Base-by-base conservation (phyloP, 1,140 invertebrate genomes). In the Meloidogyne hapla region DNA sequence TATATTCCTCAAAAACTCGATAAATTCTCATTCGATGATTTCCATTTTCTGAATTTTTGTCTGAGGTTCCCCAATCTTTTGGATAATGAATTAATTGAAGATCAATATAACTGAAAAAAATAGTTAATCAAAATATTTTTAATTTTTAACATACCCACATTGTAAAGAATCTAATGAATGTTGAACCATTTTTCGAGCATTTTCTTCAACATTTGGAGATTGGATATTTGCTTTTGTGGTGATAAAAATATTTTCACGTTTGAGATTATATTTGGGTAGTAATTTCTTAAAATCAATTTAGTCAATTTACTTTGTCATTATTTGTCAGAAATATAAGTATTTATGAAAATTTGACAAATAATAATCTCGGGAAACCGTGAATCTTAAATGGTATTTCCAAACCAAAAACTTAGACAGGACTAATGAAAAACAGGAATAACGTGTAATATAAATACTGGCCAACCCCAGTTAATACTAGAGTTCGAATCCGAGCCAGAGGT, bases 211-310 rank as follows among this genome's bases (percentile, higher is more conserved):
- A 61, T 78, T 63, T 25, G 38, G 40, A 6, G 77, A 80, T 4
- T 45, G 64, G 33, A 79, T 79, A 70, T 80, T 77, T 23, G 76
- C 65, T 76, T 82, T 82, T 10, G 81, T 82, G 9, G 76, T 83
- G 56, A 82, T 76, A 61, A 84, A 82, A 33, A 82, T 82, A 65
- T 82, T 69, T 69, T 83, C 82, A 12, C 81, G 72, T 33, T 76
- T 83, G 23, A 82, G 42, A 18, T 66, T 62, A 62, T 84, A 45
- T 56, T 82, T 82, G 23, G 82, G 81, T 1, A 82, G 56, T 8
- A 76, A 65, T 68, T 84, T 73, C 81, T 84, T 38, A 66, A 81
- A n/a, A n/a, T n/a, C n/a, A 77, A 75, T n/a, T 38, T 38, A 38
- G 33, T 4, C 2, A 38, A 2, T 38, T 38, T 38, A 38, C n/a